These are phyloP conservation scores for Synanthedon myopaeformis DNA, from an alignment of 2,888 invertebrate species.

Conservation along the genomic window DNA sequence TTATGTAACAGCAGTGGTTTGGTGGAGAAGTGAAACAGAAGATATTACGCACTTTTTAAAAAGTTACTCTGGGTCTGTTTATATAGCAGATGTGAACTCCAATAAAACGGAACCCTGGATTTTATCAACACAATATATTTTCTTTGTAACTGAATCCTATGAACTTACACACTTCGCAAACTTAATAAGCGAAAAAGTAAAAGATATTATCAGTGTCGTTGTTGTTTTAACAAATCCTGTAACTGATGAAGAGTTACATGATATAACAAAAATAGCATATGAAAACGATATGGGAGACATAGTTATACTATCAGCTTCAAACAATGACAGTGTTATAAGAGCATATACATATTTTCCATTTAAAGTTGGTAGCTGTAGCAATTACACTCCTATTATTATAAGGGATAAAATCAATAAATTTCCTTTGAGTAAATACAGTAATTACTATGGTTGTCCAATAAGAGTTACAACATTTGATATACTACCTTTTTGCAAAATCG, in stretches of 20 bases:
- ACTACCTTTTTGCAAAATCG: slow-evolving; percentile 16
- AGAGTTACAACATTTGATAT: slow-evolving; percentile 17
- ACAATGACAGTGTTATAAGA: slow-evolving; percentile 12
- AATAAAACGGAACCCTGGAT: background rate
- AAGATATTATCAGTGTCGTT: slow-evolving; percentile 23
- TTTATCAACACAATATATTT: slow-evolving; percentile 25
- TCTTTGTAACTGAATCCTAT: slow-evolving; percentile 20
- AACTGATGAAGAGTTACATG: slow-evolving; percentile 8
- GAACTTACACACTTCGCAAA: slow-evolving; percentile 22
- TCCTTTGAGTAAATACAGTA: slow-evolving; percentile 31
- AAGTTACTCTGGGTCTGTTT: slow-evolving; percentile 18
- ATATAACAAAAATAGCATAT: slow-evolving; percentile 26
- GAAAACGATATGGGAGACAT: slow-evolving; percentile 32
- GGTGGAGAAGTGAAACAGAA: slow-evolving; percentile 15
- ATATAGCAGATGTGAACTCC: slow-evolving; percentile 12
- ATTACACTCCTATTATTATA: slow-evolving; percentile 21
- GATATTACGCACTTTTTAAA: slow-evolving; percentile 19
- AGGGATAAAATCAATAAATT: slow-evolving; percentile 10
- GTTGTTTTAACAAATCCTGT: slow-evolving; percentile 18
- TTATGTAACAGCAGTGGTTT: slow-evolving; percentile 23
- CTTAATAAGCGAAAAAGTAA: slow-evolving; percentile 16
- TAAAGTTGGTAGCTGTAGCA: slow-evolving; percentile 21
- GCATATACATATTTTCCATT: slow-evolving; percentile 35
- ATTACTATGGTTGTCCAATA: slow-evolving; percentile 36
- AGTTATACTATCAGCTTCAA: slow-evolving; percentile 11